These are phyloP conservation scores for Mystacornis crossleyi DNA, from an alignment of 2,113 vertebrate species.

Conservation along the genomic window DNA sequence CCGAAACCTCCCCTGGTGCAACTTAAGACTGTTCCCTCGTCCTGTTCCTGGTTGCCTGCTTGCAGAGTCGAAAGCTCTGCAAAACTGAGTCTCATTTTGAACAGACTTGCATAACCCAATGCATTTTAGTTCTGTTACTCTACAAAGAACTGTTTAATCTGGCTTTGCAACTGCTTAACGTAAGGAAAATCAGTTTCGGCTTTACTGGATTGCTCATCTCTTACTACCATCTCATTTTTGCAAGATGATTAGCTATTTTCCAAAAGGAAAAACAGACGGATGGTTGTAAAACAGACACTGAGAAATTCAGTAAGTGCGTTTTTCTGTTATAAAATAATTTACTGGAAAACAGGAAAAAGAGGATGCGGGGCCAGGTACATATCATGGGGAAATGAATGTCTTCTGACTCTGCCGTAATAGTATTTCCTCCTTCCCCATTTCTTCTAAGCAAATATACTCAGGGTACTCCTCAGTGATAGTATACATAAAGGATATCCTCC, in stretches of 20 bases:
- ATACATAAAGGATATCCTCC: slow-evolving; percentile 88
- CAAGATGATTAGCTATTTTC: neutral
- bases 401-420: slow-evolving; percentile 29
- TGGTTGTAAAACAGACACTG: neutral
- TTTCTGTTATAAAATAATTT: slow-evolving; percentile 10
- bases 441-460: slow-evolving; percentile 69
- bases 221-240: neutral
- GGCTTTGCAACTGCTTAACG: neutral
- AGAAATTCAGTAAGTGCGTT: neutral
- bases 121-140: neutral
- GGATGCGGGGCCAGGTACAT: slow-evolving; percentile 14
- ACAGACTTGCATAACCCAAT: neutral
- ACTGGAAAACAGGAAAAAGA: neutral
- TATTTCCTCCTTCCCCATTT: slow-evolving; percentile 71
- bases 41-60: neutral
- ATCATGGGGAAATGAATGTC: slow-evolving; percentile 40
- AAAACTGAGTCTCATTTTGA: neutral
- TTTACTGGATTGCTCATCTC: neutral
- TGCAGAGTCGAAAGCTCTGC: neutral
- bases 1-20: neutral
- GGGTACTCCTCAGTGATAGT: slow-evolving; percentile 69
- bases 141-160: neutral
- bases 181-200: neutral
- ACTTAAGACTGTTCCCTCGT: neutral
- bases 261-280: neutral